Evolutionary conservation across 2,113 vertebrate species (phyloP).

Genomic region (Lophochroa leadbeateri): DNA sequence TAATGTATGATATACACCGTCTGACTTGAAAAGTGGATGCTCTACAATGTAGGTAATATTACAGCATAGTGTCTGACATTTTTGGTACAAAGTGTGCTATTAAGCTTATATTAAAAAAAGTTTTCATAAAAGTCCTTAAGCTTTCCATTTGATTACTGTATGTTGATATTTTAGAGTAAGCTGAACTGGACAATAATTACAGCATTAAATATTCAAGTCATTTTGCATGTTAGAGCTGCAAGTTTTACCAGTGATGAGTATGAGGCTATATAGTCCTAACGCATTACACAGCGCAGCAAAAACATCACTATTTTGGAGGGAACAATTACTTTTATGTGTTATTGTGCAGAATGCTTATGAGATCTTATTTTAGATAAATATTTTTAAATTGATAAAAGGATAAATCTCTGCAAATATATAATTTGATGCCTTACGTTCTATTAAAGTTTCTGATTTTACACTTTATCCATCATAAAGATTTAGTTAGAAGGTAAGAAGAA

Average conservation of each 20-base stretch:
- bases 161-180: conserved; percentile 40
- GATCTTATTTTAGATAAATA: conserved; percentile 30
- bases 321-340: background rate
- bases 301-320: background rate
- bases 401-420: conserved; percentile 23
- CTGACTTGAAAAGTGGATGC: conserved; percentile 56
- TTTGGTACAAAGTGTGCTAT: conserved; percentile 77
- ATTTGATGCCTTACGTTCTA: conserved; percentile 1
- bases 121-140: conserved; percentile 57
- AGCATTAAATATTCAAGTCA: conserved; percentile 70
- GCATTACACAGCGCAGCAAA: conserved; percentile 39
- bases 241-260: conserved; percentile 36
- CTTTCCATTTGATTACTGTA: conserved; percentile 49
- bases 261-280: background rate
- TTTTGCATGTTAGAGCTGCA: conserved; percentile 36
- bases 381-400: background rate
- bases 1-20: conserved; percentile 28
- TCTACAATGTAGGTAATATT: conserved; percentile 43
- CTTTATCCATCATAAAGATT: conserved; percentile 2
- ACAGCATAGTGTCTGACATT: conserved; percentile 78
- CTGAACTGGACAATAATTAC: conserved; percentile 60
- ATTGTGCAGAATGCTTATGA: conserved; percentile 6
- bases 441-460: conserved; percentile 48
- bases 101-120: conserved; percentile 26
- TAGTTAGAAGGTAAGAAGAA: conserved; percentile 1